Base-by-base conservation (phyloP, 2,888 invertebrate genomes). In the Drosophila histrio region DNA sequence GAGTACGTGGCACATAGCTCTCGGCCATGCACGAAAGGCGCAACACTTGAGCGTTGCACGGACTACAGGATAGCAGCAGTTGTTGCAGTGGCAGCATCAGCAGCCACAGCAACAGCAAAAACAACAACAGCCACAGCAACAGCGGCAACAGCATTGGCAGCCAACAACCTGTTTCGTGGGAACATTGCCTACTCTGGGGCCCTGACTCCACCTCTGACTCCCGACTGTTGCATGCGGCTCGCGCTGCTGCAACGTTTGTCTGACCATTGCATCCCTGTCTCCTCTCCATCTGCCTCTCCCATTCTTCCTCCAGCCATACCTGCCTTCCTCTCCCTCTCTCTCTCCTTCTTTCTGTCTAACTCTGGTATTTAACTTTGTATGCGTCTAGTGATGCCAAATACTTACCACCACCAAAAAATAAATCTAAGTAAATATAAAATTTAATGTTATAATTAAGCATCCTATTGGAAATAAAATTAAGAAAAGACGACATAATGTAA, bases 161-260 rank as follows among this genome's bases (percentile, higher is more conserved):
- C 50, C 66, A 77, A 64, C 91, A 91, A 91, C 91, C 91, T 91
- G 91, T 91, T 91, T 90, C 91, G 91, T 91, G 91, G 91, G 91
- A 91, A 91, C 91, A 91, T 91, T 90, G 86, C 91, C 91, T 89
- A 89, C 88, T 88, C 87, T 75, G 87, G 85, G 63, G 43, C 36
- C 73, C 60, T 62, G 69, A 64, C 86, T 74, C 79, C 59, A 72
- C 66, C 72, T 66, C 72, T 72, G 72, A 72, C 71, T 71, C 79
- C 77, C 61, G 52, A 54, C 49, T 60, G 53, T 32, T 30, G 64
- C 67, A 68, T 39, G 60, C 60, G 69, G 66, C 72, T 56, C 60
- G 67, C 70, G 61, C 78, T 75, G 57, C 61, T 54, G 46, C 78
- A 43, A 38, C 49, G 28, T 72, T 60, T 60, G 60, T 54, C 75